Evolutionary conservation across 64 coral and sea anemone species (phyloP).

Genomic region (Cladopsammia gracilis): DNA sequence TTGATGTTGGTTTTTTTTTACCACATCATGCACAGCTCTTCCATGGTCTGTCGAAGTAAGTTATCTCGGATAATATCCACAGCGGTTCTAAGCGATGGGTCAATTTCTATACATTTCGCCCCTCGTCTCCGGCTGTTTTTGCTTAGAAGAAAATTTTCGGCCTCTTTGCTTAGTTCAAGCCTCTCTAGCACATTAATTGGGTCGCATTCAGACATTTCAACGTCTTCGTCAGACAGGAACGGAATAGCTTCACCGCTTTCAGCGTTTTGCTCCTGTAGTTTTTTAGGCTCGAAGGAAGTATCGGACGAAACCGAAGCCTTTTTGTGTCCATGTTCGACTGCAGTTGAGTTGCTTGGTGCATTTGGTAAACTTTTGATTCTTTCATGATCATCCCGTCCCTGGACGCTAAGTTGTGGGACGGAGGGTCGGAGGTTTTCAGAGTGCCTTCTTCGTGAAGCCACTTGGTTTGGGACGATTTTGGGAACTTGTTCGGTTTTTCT

Average conservation of each 20-base stretch:
- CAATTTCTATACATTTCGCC: slow-evolving; percentile 49
- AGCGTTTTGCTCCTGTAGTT: background rate
- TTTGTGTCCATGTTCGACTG: background rate
- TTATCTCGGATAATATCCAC: slow-evolving; percentile 68
- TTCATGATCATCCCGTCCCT: background rate
- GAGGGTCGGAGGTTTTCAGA: background rate
- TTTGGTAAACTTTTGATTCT: background rate
- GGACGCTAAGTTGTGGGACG: background rate
- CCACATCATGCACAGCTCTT: slow-evolving; percentile 86
- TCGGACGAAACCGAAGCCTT: background rate
- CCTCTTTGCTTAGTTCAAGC: slow-evolving; percentile 59
- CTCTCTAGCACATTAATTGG: slow-evolving; percentile 30
- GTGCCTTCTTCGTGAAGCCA: background rate
- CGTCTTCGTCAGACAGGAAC: background rate
- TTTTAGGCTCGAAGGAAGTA: background rate
- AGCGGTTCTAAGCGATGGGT: slow-evolving; percentile 44
- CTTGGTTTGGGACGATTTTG: background rate
- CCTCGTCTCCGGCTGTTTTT: slow-evolving; percentile 41
- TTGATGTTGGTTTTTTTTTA: background rate
- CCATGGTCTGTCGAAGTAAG: slow-evolving; percentile 82
- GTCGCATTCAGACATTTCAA: slow-evolving; percentile 34
- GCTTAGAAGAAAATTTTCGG: slow-evolving; percentile 48
- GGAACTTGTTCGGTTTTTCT: background rate
- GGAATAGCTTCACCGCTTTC: background rate
- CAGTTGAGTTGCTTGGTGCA: background rate